Conservation (phyloP, 2,888 invertebrate genomes). For the Apotomis betuletana region DNA sequence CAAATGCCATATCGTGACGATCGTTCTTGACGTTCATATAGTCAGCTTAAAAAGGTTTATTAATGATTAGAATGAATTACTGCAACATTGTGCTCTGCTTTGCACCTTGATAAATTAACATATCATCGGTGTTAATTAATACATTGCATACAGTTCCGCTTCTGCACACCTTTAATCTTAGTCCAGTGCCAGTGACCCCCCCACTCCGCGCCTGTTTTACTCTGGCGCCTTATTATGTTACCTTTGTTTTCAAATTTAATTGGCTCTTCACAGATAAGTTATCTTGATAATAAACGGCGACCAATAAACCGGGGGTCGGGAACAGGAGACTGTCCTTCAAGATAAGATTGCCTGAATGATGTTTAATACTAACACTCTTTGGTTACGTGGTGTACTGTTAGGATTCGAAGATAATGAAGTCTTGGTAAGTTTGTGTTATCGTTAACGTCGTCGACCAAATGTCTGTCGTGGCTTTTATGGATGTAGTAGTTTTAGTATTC, state of each 20-base stretch:
- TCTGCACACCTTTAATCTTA: slow-evolving; percentile 24
- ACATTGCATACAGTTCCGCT: slow-evolving; percentile 1
- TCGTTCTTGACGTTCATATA: too few relatives aligned
- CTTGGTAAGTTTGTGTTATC: slow-evolving; percentile 22
- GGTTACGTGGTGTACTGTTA: slow-evolving; percentile 23
- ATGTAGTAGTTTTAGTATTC: slow-evolving; percentile 4
- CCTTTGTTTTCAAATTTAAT: slow-evolving; percentile 84
- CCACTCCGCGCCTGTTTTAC: slow-evolving; percentile 56
- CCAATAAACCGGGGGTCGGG: slow-evolving; percentile 80
- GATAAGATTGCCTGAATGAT: slow-evolving; percentile 76
- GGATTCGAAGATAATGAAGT: slow-evolving; percentile 13
- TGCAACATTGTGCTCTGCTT: too few relatives aligned
- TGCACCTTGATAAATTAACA: too few relatives aligned
- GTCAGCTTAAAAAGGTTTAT: too few relatives aligned
- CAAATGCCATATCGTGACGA: too few relatives aligned
- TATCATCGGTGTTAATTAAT: too few relatives aligned
- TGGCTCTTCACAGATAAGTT: slow-evolving; percentile 81
- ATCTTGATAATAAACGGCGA: slow-evolving; percentile 83
- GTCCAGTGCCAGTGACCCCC: slow-evolving; percentile 62
- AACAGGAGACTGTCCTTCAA: slow-evolving; percentile 72
- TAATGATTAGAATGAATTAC: too few relatives aligned
- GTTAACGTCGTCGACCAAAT: slow-evolving; percentile 1
- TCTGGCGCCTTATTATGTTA: slow-evolving; percentile 82
- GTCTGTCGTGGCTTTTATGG: slow-evolving; percentile 23
- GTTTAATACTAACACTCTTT: slow-evolving; percentile 60